Percentiles rank a stretch among this genome's conserved stretches.
phyloP scores from a whole-genome alignment of 2,888 invertebrate species.

The Agapostemon virescens region DNA sequence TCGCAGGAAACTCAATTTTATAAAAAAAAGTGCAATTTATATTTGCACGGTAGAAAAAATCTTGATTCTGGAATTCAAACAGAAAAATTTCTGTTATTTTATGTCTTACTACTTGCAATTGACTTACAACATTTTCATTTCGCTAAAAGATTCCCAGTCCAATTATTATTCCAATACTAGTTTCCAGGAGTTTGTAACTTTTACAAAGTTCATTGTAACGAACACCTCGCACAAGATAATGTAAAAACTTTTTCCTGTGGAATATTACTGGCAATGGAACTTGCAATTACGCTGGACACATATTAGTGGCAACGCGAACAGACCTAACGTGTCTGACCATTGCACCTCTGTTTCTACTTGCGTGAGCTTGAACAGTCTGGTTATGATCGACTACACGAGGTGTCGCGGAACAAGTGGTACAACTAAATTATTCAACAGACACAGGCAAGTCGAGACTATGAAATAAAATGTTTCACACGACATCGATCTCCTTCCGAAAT shows the following conservation, averaged over 20 bases:
- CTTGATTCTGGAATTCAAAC: too few species aligned
- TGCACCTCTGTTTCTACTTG: slow-evolving; percentile 3
- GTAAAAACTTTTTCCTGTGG: not conserved
- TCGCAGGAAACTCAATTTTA: too few species aligned
- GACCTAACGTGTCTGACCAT: not conserved
- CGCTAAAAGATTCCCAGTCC: not conserved
- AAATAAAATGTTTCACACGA: not conserved
- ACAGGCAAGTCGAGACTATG: not conserved
- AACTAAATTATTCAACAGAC: not conserved
- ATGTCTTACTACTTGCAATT: not conserved
- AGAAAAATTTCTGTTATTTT: not conserved
- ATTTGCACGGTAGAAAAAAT: too few species aligned
- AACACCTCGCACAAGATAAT: not conserved
- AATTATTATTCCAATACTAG: not conserved
- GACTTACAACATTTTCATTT: not conserved
- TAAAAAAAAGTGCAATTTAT: too few species aligned
- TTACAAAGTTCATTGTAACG: not conserved
- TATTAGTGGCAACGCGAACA: not conserved
- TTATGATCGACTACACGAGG: not conserved
- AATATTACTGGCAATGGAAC: not conserved
- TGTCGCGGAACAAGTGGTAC: slow-evolving; percentile 4
- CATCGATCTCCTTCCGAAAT: not conserved
- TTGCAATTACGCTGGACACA: not conserved
- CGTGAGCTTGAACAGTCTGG: not conserved
- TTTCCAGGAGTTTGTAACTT: not conserved